A percentile compares a stretch with the other conserved stretches of the same genome.
These are phyloP conservation scores for Taeniopygia guttata DNA, from an alignment of 2,797 vertebrate species.

Conservation along the genomic window DNA sequence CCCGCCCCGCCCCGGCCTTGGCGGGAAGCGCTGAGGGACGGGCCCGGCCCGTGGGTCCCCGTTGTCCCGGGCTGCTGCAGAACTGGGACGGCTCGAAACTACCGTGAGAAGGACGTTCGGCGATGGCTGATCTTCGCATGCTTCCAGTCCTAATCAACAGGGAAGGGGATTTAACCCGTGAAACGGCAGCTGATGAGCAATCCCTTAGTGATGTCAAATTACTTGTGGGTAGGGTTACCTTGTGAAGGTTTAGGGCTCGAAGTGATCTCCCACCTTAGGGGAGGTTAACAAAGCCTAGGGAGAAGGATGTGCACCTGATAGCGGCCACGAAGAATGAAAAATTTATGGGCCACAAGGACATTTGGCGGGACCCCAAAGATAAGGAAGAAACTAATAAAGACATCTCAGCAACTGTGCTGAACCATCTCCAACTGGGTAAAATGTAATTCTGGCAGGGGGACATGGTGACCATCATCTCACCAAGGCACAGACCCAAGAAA, in stretches of 20 bases:
- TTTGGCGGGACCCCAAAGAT: not conserved
- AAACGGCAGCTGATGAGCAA: not conserved
- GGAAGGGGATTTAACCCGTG: not conserved
- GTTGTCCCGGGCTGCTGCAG: accelerated
- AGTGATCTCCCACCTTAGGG: not conserved
- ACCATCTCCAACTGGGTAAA: accelerated
- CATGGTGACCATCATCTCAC: not conserved
- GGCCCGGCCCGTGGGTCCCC: accelerated
- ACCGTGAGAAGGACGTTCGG: accelerated
- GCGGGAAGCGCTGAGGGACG: not conserved
- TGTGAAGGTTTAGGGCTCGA: not conserved
- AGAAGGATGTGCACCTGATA: not conserved
- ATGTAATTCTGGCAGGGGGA: not conserved
- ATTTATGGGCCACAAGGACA: not conserved
- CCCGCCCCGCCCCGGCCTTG: not conserved
- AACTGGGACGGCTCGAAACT: accelerated
- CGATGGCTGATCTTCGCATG: accelerated
- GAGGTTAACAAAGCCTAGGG: not conserved
- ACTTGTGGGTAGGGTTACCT: not conserved
- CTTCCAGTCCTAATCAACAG: not conserved
- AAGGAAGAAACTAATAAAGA: not conserved
- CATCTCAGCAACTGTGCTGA: not conserved
- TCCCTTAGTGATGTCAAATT: not conserved
- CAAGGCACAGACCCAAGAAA: not conserved
- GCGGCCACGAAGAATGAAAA: not conserved